Conservation (phyloP, 2,888 invertebrate species). For the Zelleria hepariella region DNA sequence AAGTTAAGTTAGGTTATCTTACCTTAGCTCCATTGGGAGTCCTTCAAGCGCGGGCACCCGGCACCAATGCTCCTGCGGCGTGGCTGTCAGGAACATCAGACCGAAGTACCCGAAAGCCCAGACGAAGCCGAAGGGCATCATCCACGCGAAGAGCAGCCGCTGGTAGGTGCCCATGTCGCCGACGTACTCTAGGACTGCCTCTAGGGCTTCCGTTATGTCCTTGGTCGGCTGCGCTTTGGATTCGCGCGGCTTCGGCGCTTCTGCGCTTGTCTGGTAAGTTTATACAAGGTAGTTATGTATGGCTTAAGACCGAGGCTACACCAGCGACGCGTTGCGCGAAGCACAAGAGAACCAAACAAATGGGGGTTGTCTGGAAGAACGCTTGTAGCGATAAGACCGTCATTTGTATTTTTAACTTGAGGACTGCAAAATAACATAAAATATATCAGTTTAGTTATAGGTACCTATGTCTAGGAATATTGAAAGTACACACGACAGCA, state of each 20-base stretch:
- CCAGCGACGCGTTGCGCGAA: too few relatives aligned
- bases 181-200: constrained; percentile 42
- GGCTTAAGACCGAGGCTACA: too few relatives aligned
- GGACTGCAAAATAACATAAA: too few relatives aligned
- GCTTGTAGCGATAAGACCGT: too few relatives aligned
- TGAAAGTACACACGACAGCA: too few relatives aligned
- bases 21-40: constrained; percentile 19
- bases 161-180: constrained; percentile 57
- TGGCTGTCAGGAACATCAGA: constrained; percentile 39
- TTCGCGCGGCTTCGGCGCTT: constrained; percentile 25
- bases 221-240: constrained; percentile 8
- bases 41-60: constrained; percentile 32
- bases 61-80: constrained; percentile 42
- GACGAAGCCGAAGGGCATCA: constrained; percentile 53
- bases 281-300: too few relatives aligned
- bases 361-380: too few relatives aligned
- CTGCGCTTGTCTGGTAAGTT: constrained; percentile 10
- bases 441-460: neutral
- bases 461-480: neutral
- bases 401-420: too few relatives aligned
- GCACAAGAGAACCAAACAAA: too few relatives aligned
- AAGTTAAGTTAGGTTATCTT: too few relatives aligned
- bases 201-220: constrained; percentile 35
- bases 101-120: constrained; percentile 45
- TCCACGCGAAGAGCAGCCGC: constrained; percentile 41